These are phyloP conservation scores for Proterorhinus semilunaris DNA, from an alignment of 2,113 vertebrate species.

Conservation along the genomic window DNA sequence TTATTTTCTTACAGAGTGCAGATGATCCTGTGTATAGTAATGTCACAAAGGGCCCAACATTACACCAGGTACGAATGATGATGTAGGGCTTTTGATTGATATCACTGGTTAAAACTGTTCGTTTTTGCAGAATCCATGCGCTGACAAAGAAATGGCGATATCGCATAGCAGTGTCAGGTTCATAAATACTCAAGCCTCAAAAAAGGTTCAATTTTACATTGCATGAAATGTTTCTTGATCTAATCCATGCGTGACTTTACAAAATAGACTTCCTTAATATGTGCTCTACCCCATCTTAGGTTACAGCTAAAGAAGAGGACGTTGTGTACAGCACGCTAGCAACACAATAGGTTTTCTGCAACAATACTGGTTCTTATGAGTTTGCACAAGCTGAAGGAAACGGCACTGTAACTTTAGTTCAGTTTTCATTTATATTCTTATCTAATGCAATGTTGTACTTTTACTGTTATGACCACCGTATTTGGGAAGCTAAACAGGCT, in stretches of 20 bases:
- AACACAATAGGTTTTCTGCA: neutral
- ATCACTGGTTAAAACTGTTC: neutral
- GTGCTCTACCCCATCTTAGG: neutral
- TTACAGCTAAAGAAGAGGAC: neutral
- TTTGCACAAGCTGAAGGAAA: too few species aligned
- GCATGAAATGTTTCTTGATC: neutral
- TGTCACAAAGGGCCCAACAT: neutral
- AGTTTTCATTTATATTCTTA: too few species aligned
- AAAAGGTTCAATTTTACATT: neutral
- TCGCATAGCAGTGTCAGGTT: neutral
- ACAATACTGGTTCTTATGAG: too few species aligned
- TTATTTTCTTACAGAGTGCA: constrained; percentile 2
- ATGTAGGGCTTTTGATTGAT: too few species aligned
- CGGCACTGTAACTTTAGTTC: too few species aligned
- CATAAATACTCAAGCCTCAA: neutral
- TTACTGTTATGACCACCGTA: too few species aligned
- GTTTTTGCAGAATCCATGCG: neutral
- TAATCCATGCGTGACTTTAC: neutral
- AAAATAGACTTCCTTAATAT: neutral
- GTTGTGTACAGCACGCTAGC: neutral
- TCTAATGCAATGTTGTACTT: too few species aligned
- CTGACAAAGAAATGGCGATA: neutral
- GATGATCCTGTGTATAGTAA: constrained; percentile 11
- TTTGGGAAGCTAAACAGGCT: too few species aligned
- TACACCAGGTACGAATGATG: neutral